These are phyloP conservation scores for Oreotrochilus melanogaster DNA, from an alignment of 2,113 vertebrate genomes.

Conservation along the genomic window DNA sequence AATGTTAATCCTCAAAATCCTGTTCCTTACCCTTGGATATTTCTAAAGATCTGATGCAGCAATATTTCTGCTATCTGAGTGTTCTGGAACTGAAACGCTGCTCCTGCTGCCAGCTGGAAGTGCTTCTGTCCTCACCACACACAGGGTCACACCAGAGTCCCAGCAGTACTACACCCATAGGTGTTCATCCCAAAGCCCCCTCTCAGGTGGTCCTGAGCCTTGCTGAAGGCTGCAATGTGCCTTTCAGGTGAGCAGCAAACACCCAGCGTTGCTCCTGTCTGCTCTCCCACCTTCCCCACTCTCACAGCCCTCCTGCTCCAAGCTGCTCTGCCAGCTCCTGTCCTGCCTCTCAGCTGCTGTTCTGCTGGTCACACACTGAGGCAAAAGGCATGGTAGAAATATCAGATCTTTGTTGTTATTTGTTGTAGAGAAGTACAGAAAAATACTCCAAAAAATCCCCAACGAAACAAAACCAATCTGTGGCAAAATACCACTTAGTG, in stretches of 20 bases:
- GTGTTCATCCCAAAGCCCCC: not conserved
- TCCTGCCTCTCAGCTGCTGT: fast-evolving
- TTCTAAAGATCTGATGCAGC: not conserved
- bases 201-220: not conserved
- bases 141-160: not conserved
- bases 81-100: not conserved
- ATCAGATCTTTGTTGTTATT: fast-evolving
- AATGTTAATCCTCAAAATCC: constrained; percentile 36
- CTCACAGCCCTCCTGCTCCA: not conserved
- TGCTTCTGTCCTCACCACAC: not conserved
- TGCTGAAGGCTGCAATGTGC: not conserved
- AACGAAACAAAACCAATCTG: not conserved
- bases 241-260: not conserved
- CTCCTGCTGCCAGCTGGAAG: not conserved
- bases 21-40: not conserved
- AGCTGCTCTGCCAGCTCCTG: not conserved
- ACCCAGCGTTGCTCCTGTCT: not conserved
- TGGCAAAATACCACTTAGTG: not conserved
- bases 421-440: not conserved
- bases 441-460: not conserved
- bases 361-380: not conserved
- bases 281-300: not conserved
- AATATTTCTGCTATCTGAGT: not conserved
- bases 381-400: not conserved
- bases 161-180: fast-evolving